Base-by-base conservation (phyloP, 1,140 invertebrate genomes). In the Papilio xuthus region DNA sequence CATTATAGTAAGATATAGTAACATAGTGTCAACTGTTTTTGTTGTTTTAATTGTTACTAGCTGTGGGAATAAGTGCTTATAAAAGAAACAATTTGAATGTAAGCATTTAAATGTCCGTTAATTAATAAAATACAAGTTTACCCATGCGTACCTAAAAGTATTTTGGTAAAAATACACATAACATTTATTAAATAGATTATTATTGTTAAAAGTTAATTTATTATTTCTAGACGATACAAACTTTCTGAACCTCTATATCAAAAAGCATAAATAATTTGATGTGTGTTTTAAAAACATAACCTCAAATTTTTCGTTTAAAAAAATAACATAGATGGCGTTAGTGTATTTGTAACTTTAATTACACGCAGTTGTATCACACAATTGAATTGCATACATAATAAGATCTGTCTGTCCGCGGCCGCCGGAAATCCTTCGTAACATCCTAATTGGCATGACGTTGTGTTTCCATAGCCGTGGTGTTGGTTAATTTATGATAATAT, bases 381-480 rank as follows among this genome's bases (percentile, higher is more conserved):
- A 83, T 77, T 60, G 75, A 73, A 79, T 80, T 79, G 79, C 79
- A 56, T 80, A 72, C 53, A 78, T 79, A 77, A 41, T 72, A 77
- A 79, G 47, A 50, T 78, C 67, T 78, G 77, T 78, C 28, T 79
- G 74, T 76, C 53, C 53, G 72, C 15, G 23, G 53, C 41, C 76
- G 67, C 77, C 83, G 84, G 83, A 86, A 86, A 71, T 85, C 81
- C 83, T 86, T 86, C 85, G 78, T 80, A 79, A 80, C 70, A 78
- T 83, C 82, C 85, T 85, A 85, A 85, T 83, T 78, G 78, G 50
- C 41, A 76, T 82, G 80, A 80, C 79, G 80, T 76, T 70, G 75
- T 28, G 44, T 75, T 53, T 75, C 72, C 28, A 56, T 75, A 28
- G 44, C 71, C n/a, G 20, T 42, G 71, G 71, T 50, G 20, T 73